These are phyloP conservation scores for Dysmachus trigonus DNA, from an alignment of 2,888 invertebrate genomes.

Conservation along the genomic window DNA sequence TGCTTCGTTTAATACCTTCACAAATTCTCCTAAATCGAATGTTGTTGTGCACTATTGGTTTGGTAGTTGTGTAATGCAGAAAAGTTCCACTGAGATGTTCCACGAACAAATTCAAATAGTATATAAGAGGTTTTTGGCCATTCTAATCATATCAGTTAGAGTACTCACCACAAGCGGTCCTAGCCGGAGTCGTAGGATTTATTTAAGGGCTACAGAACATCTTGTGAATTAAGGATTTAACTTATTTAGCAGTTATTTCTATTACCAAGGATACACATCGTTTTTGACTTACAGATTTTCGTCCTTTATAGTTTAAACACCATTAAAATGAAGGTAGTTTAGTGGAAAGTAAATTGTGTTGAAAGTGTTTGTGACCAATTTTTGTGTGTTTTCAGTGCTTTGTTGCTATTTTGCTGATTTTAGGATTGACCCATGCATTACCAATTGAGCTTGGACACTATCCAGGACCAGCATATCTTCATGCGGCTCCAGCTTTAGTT, in stretches of 20 bases:
- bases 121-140: constrained; percentile 65
- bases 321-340: constrained; percentile 24
- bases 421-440: constrained; percentile 60
- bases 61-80: constrained; percentile 9
- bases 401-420: constrained; percentile 61
- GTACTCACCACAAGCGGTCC: constrained; percentile 62
- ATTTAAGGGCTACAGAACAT: background rate
- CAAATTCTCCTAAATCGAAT: background rate
- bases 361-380: background rate
- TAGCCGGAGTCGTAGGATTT: background rate
- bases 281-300: background rate
- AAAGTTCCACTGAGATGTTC: background rate
- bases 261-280: background rate
- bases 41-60: constrained; percentile 8
- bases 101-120: constrained; percentile 51
- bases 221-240: background rate
- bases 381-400: constrained; percentile 58
- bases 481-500: constrained; percentile 44
- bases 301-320: background rate
- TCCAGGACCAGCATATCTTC: constrained; percentile 51
- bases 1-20: background rate
- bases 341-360: background rate
- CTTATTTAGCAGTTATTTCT: background rate
- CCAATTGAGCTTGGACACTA: constrained; percentile 64
- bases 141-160: constrained; percentile 63